Percentiles rank a stretch among this genome's conserved stretches.
Conservation (phyloP, 2,888 invertebrate genomes). For the Gari tellinella region DNA sequence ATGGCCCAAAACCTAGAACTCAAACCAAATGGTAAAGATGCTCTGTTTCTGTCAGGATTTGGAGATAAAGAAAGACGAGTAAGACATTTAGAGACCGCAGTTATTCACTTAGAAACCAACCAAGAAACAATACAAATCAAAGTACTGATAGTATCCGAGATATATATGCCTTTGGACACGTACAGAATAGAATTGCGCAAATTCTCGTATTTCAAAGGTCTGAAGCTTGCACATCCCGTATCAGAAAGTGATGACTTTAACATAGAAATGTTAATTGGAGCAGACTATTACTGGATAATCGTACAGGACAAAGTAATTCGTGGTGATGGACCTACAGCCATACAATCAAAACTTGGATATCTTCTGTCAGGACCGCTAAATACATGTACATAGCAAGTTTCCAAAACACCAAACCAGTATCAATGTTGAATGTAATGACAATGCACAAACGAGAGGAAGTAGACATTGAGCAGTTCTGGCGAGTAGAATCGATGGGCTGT, state of each 20-base stretch:
- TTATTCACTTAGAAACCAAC: slow-evolving; percentile 6
- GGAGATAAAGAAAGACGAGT: slow-evolving; percentile 12
- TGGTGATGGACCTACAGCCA: slow-evolving; percentile 34
- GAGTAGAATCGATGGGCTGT: slow-evolving; percentile 12
- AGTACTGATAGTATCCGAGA: slow-evolving; percentile 7
- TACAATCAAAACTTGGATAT: slow-evolving; percentile 35
- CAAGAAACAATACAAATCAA: slow-evolving; percentile 14
- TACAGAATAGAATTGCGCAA: background rate
- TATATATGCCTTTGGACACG: background rate
- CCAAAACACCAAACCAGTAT: background rate
- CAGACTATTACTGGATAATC: slow-evolving; percentile 34
- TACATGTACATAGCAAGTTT: background rate
- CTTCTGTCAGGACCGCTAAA: slow-evolving; percentile 19
- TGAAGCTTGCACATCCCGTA: slow-evolving; percentile 21
- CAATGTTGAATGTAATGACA: slow-evolving; percentile 14
- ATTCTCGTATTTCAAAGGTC: slow-evolving; percentile 6
- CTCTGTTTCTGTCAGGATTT: slow-evolving; percentile 23
- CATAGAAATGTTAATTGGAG: slow-evolving; percentile 26
- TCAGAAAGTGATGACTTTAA: background rate
- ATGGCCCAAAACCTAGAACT: slow-evolving; percentile 24
- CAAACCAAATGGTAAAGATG: slow-evolving; percentile 15
- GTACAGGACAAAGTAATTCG: slow-evolving; percentile 16
- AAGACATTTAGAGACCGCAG: slow-evolving; percentile 8
- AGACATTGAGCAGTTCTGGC: slow-evolving; percentile 7
- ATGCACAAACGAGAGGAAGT: slow-evolving; percentile 4